Base-by-base conservation (phyloP, 2,113 vertebrate species). In the Pao palembangensis region DNA sequence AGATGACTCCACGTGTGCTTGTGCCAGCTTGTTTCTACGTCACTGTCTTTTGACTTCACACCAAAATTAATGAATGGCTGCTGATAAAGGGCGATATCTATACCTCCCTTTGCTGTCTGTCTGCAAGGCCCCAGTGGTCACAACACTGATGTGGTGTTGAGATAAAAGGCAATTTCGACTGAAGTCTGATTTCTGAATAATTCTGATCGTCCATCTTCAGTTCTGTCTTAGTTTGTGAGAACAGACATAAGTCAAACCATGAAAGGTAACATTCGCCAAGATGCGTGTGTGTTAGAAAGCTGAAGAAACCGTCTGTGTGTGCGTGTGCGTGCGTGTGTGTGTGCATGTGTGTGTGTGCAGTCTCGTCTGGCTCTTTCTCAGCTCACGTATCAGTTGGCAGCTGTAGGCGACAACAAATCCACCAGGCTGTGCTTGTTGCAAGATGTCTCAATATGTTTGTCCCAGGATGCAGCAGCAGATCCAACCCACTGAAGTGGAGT, bases 381-480 rank as follows among this genome's bases (percentile, higher is more conserved):
- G 47, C 48, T 51, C 8, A 4, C 34, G 18, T 25, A 55, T 25
- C 23, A 58, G 28, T 64, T 51, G 64, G 59, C 68, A 73, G 61
- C 67, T 64, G 59, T 44, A 60, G 70, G 59, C 51, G 34, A 41
- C 66, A 38, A 75, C 68, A 71, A 82, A 75, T 44, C 57, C 6
- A 71, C 69, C 64, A 25, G 42, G 6, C 49, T 61, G 66, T 57
- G 50, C 62, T 48, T 46, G 6, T 55, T 64, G 69, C 51, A 21
- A 70, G 61, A 79, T 28, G 64, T 74, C 74, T 86, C 66, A 71
- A 53, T 82, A 54, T 3, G n/a, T 53, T 60, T 43, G 44, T 79
- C 72, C 59, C 53, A 15, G 28, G 70, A 72, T 54, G 57, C 62
- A 53, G 20, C 64, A 50, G 52, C 52, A 58, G 71, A 75, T 55